Percentiles rank a stretch among this genome's conserved stretches.
Conservation (phyloP, 2,888 invertebrate species). For the Pristionchus exspectatus region DNA sequence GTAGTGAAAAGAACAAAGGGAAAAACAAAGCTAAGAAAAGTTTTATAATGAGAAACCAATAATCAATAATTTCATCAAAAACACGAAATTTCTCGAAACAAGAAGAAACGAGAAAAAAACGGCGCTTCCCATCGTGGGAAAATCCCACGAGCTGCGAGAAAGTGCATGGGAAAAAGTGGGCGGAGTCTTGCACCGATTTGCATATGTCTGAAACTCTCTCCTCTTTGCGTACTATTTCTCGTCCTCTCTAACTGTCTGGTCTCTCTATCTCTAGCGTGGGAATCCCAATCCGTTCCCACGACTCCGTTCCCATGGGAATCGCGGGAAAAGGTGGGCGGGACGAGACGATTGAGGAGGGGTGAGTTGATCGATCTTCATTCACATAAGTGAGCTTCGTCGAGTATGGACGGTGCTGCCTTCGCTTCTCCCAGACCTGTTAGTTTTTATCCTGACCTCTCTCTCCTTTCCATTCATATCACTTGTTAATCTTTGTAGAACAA, state of each 20-base stretch:
- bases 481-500: conserved; percentile 2
- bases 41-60: neutral
- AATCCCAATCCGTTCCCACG: conserved; percentile 2
- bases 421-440: conserved; percentile 19
- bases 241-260: neutral
- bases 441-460: neutral
- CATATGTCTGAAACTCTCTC: conserved; percentile 6
- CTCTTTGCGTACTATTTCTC: neutral
- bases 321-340: neutral
- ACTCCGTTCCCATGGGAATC: neutral
- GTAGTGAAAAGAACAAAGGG: neutral
- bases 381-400: conserved; percentile 9
- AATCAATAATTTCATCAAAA: neutral
- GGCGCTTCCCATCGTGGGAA: neutral
- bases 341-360: neutral
- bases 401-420: conserved; percentile 27
- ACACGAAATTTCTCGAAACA: neutral
- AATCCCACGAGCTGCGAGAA: neutral
- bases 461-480: neutral
- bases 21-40: neutral
- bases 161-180: conserved; percentile 6
- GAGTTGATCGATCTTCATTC: neutral
- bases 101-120: neutral
- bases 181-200: neutral
- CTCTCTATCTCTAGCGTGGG: conserved; percentile 26